Evolutionary conservation across 2,113 vertebrate genomes (phyloP).

Genomic region (Zapus hudsonius): DNA sequence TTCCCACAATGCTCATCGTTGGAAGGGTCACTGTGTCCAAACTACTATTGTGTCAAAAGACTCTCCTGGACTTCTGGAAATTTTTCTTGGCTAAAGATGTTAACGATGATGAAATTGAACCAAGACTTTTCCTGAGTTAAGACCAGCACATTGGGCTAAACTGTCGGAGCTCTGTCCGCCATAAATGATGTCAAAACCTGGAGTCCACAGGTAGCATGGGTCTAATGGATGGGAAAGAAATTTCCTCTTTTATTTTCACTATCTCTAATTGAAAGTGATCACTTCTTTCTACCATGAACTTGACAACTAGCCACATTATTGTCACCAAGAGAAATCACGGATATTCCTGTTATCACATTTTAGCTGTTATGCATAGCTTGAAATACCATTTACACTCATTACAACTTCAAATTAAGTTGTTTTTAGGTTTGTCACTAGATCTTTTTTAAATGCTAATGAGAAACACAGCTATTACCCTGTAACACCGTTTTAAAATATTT

Average conservation of each 20-base stretch:
- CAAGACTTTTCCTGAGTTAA: constrained; percentile 26
- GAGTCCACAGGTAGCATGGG: background rate
- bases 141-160: background rate
- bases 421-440: constrained; percentile 50
- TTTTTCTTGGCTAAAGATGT: background rate
- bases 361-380: constrained; percentile 45
- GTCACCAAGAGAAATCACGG: constrained; percentile 36
- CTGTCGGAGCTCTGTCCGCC: background rate
- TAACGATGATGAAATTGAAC: background rate
- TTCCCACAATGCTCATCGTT: background rate
- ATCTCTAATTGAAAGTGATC: constrained; percentile 23
- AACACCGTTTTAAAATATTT: constrained; percentile 50
- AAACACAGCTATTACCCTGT: constrained; percentile 34
- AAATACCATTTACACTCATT: constrained; percentile 49
- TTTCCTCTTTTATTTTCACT: constrained; percentile 24
- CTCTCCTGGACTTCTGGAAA: background rate
- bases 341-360: constrained; percentile 29
- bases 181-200: background rate
- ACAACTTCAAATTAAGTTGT: constrained; percentile 49
- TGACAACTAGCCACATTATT: constrained; percentile 37
- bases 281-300: constrained; percentile 30
- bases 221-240: background rate
- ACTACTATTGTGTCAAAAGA: background rate
- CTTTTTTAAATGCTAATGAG: constrained; percentile 41
- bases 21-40: background rate